Base-by-base conservation (phyloP, 2,797 vertebrate genomes). In the Semaprochilodus insignis region DNA sequence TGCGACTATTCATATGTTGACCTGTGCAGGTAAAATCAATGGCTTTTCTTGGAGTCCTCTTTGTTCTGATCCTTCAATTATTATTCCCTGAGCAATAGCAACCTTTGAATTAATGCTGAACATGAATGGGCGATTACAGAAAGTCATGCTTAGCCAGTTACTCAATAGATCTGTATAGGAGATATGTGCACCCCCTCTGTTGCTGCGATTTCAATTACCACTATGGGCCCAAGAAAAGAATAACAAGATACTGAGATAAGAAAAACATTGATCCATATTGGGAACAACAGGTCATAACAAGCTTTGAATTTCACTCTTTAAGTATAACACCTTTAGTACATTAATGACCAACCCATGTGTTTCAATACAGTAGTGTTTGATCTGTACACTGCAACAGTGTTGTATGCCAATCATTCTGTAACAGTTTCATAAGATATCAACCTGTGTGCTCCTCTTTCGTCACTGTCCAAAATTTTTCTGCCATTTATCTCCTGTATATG, bases 161-260 rank as follows among this genome's bases (percentile, higher is more conserved):
- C 66, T 60, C 57, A 59, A 48, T 31, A 78, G 40, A 75, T 81
- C 55, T 80, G 44, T 73, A 78, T 65, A 44, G 72, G 66, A 84
- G 75, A 80, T 78, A 77, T 77, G 36, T 59, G 52, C 25, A 73
- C 44, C 15, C 51, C 52, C 40, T 54, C n/a, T 76, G 48, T 73
- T 82, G 59, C 59, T 44, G 60, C 13, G 55, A 23, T 82, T 82
- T 82, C 57, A 82, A 72, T 82, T 82, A 72, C 57, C 57, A 57
- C 44, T 36, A 25, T 16, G 6, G 54, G n/a, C 36, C 59, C 23
- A 23, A 69, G 31, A 69, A 76, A 36, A 31, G 23, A n/a, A n/a
- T 16, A 54, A 71, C 62, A 74, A 62, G 51, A 76, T 62, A 78
- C 57, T 54, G 51, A 85, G 78, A 82, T 85, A 81, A 81, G 70